phyloP scores from a whole-genome alignment of 2,113 vertebrate species.

The Myotis davidii region DNA sequence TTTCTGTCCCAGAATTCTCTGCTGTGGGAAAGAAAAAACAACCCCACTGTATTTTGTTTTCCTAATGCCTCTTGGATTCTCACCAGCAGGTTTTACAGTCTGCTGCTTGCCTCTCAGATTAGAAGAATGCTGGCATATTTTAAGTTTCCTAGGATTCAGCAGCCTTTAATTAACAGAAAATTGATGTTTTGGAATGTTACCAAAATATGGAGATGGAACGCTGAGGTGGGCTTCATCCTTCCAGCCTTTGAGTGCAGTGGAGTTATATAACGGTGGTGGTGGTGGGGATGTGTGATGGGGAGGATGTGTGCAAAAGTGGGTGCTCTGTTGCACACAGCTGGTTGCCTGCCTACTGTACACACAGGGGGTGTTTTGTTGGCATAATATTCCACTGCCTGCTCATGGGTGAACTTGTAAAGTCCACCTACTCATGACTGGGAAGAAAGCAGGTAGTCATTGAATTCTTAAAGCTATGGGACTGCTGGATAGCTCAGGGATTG shows the following conservation, averaged over 20 bases:
- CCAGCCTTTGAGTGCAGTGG: slow-evolving; percentile 25
- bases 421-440: background rate
- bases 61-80: slow-evolving; percentile 76
- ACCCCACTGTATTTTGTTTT: slow-evolving; percentile 56
- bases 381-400: slow-evolving; percentile 56
- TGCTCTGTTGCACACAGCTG: slow-evolving; percentile 44
- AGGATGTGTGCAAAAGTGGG: background rate
- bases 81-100: slow-evolving; percentile 82
- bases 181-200: slow-evolving; percentile 81
- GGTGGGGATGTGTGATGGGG: background rate
- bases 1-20: slow-evolving; percentile 27
- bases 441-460: background rate
- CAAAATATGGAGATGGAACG: slow-evolving; percentile 74
- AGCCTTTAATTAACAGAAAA: slow-evolving; percentile 85
- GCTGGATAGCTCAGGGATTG: background rate
- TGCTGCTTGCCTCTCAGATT: slow-evolving; percentile 84
- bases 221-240: slow-evolving; percentile 54
- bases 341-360: slow-evolving; percentile 64
- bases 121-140: slow-evolving; percentile 84
- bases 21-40: slow-evolving; percentile 64
- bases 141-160: slow-evolving; percentile 85
- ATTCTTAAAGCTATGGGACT: background rate
- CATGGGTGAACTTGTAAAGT: slow-evolving; percentile 4
- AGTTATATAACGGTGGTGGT: background rate
- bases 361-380: slow-evolving; percentile 66